Evolutionary conservation across 2,113 vertebrate genomes (phyloP).

Genomic region (Mustela nigripes): DNA sequence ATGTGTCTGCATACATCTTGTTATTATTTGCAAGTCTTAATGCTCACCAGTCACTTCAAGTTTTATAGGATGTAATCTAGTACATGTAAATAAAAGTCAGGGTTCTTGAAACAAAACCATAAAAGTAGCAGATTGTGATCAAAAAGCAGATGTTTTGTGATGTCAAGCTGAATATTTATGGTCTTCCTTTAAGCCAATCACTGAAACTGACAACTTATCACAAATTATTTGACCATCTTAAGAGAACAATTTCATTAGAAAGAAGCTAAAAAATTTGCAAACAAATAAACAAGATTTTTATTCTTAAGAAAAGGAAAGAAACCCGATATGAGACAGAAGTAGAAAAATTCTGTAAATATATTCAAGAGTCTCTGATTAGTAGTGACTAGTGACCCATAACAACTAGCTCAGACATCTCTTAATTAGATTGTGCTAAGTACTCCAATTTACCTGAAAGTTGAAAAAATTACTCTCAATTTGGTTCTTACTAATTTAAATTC

Average conservation of each 20-base stretch:
- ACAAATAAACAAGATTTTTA: slow-evolving; percentile 33
- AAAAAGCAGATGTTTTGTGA: slow-evolving; percentile 72
- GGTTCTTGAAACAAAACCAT: slow-evolving; percentile 74
- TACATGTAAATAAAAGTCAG: slow-evolving; percentile 77
- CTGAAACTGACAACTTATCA: slow-evolving; percentile 33
- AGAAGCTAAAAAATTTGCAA: slow-evolving; percentile 35
- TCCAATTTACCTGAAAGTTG: background rate
- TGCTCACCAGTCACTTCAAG: slow-evolving; percentile 70
- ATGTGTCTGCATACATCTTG: slow-evolving; percentile 24
- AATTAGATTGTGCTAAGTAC: background rate
- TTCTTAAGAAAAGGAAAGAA: slow-evolving; percentile 19
- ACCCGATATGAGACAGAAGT: background rate
- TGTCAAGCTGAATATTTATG: slow-evolving; percentile 66
- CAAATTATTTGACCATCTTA: slow-evolving; percentile 62
- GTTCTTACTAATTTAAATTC: slow-evolving; percentile 39
- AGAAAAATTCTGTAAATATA: slow-evolving; percentile 40
- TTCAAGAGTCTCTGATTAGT: slow-evolving; percentile 47
- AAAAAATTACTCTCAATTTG: slow-evolving; percentile 1
- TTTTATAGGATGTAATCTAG: slow-evolving; percentile 80
- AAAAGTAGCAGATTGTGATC: slow-evolving; percentile 64
- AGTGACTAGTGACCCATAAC: background rate
- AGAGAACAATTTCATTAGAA: slow-evolving; percentile 47
- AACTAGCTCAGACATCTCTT: background rate
- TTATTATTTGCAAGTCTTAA: slow-evolving; percentile 73
- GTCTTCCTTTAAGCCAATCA: slow-evolving; percentile 46